phyloP scores from a whole-genome alignment of 1,140 invertebrate genomes.

The Hetaerina americana region DNA sequence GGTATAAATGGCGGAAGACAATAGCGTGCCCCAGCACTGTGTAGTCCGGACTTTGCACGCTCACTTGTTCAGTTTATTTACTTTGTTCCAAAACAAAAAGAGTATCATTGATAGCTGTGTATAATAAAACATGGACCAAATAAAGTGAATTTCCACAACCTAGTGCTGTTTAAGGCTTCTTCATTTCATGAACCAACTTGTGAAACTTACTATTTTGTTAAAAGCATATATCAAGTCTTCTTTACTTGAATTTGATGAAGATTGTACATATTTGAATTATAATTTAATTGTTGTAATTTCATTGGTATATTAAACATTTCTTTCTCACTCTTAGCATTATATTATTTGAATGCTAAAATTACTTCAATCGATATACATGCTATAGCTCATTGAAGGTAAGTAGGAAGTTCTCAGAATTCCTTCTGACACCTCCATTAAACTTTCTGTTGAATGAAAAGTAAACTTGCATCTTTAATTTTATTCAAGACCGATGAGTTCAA shows the following conservation, averaged over 20 bases:
- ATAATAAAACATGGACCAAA: constrained; percentile 7
- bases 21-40: background rate
- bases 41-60: constrained; percentile 3
- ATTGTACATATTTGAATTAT: background rate
- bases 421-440: no score
- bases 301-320: background rate
- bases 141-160: constrained; percentile 8
- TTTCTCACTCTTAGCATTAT: no score
- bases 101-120: constrained; percentile 7
- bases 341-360: no score
- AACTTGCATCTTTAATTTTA: no score
- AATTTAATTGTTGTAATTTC: background rate
- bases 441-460: no score
- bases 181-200: background rate
- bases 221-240: background rate
- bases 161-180: constrained; percentile 1
- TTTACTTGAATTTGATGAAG: background rate
- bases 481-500: no score
- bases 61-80: constrained; percentile 3
- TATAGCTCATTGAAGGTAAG: no score
- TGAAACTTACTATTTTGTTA: background rate
- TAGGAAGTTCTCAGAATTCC: no score
- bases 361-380: no score
- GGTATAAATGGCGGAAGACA: background rate
- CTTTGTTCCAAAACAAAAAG: constrained; percentile 3